Evolutionary conservation across 2,113 vertebrate genomes (phyloP), one percentile per base, ranked within the genome.

Genomic region (Solea senegalensis): DNA sequence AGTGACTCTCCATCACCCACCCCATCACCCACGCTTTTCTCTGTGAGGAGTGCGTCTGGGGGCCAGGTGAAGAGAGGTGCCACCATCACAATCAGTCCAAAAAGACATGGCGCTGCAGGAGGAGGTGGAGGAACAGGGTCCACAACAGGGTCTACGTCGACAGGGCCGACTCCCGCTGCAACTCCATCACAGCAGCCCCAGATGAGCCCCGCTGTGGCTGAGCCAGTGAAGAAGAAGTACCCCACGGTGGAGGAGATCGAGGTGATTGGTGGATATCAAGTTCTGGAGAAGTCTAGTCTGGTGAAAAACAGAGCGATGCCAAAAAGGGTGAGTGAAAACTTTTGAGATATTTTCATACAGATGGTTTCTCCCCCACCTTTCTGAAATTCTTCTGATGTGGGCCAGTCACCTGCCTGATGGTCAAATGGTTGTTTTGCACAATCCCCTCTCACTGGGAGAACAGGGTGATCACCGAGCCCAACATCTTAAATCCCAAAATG

Each of bases 221-320:
- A 90, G 21, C 60, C 72, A 6, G 59, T 0, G 7, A 96, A 94
- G 89, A 97, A 96, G 81, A 94, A 95, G 60, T 97, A 94, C 78
- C 96, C 96, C 12, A 94, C 94, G 0, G 95, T 84, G 0, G 95
- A 98, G 69, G 95, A 98, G 86, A 98, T 98, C 34, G 85, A 93
- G 90, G 96, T 98, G 73, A 95, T 97, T 7, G 96, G 96, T 21
- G 96, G 96, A 59, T 97, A 97, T 89, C 93, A 93, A 85, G 93
- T 88, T 21, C 92, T 96, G 53, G 90, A 94, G 52, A 95, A 87
- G 76, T 97, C 96, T 28, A 97, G 96, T 82, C 90, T 98, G 61
- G 88, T 88, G 55, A 96, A 95, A 86, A 92, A 84, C 15, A 92
- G 85, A 89, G 90, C 78, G 1, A 91, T 88, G 6, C 89, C 85